Base-by-base conservation (phyloP, 2,888 invertebrate species). In the Drosophila lacicola region DNA sequence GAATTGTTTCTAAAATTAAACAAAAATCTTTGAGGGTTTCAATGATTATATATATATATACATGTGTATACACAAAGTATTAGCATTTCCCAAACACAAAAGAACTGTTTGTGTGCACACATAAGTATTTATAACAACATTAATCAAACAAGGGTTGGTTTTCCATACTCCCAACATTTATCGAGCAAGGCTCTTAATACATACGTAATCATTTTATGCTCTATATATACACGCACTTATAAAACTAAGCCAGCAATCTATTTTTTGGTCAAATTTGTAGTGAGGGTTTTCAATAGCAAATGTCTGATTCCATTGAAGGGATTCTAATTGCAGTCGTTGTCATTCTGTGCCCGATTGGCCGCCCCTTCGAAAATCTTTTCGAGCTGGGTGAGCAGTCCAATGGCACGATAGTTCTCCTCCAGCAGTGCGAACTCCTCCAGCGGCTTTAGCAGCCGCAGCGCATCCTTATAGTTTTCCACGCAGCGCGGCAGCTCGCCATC, bases 401-500 rank as follows among this genome's bases (percentile, higher is more conserved):
- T 92, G 36, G 89, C 91, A 17, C 92, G 88, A 74, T 89, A 91
- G 60, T 92, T 91, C 49, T 91, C 91, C 58, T 88, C 87, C 21
- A 91, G 65, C 58, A 91, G 72, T 0, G 88, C 91, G 41, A 91
- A 92, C 4, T 92, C 92, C 46, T 92, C 92, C 11, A 92, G 62
- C 0, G 92, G 92, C 34, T 89, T 90, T 0, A 92, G 80, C 37
- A 90, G 63, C 17, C 85, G 87, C 49, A 92, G 66, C 0, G 90
- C 92, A 66, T 92, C 90, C n/a, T 64, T 74, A 62, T 90, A 91
- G 69, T 60, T 88, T 4, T 71, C 67, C 3, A 90, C 86, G 34
- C 74, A 71, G 1, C 72, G 75, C 2, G 91, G 89, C 42, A 90
- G 41, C 39, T 80, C 76, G 2, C 51, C 73, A 14, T 80, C 74